Percentiles rank a stretch among this genome's conserved stretches.
Evolutionary conservation across 2,113 vertebrate genomes (phyloP).

Genomic region (Tragelaphus scriptus): DNA sequence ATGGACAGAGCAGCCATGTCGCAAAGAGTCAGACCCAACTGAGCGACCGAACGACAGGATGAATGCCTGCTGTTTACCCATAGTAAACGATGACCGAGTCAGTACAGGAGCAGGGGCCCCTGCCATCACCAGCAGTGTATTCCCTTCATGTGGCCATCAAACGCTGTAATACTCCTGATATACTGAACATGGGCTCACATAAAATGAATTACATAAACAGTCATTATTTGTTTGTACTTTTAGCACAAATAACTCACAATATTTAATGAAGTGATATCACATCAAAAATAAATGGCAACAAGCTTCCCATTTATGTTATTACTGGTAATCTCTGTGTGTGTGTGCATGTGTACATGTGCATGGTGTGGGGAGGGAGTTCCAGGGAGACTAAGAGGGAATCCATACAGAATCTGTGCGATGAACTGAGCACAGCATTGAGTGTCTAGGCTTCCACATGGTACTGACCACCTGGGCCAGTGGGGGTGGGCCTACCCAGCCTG

Average conservation of each 20-base stretch:
- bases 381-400: neutral
- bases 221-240: neutral
- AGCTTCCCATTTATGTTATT: neutral
- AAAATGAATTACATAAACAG: neutral
- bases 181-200: neutral
- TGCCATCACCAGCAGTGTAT: neutral
- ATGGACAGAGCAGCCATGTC: neutral
- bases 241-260: neutral
- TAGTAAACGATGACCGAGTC: neutral
- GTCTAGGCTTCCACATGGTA: neutral
- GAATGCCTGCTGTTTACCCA: neutral
- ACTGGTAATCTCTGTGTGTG: neutral
- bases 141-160: neutral
- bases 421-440: neutral
- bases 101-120: neutral
- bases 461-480: neutral
- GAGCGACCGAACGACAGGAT: too few relatives aligned
- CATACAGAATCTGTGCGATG: neutral
- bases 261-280: neutral
- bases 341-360: fast-evolving
- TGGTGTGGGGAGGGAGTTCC: neutral
- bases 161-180: neutral
- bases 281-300: neutral
- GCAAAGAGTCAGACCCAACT: neutral
- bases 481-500: neutral